phyloP scores from a whole-genome alignment of 2,797 vertebrate genomes.

The Melanotaenia maccullochi region DNA sequence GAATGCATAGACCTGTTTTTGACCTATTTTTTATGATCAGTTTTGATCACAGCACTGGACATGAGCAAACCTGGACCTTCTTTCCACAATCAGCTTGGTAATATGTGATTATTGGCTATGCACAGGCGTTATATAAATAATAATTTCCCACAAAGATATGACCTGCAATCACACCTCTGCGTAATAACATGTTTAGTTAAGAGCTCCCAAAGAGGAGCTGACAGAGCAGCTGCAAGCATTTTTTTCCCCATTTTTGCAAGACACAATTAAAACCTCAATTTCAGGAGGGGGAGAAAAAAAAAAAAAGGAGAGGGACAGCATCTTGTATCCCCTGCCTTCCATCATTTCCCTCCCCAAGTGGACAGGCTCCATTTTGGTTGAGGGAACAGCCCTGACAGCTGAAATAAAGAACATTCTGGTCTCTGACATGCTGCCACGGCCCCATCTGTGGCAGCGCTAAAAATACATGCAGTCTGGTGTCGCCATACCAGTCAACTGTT shows the following conservation, averaged over 20 bases:
- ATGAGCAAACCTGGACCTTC: neutral
- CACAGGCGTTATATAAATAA: slow-evolving; percentile 5
- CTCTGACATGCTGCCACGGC: slow-evolving; percentile 67
- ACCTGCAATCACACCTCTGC: slow-evolving; percentile 28
- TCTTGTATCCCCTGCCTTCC: neutral
- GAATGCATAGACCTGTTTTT: neutral
- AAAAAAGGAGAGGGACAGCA: neutral
- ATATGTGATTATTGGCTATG: slow-evolving; percentile 5
- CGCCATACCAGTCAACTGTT: slow-evolving; percentile 66
- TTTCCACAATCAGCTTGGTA: neutral
- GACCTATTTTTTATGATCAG: neutral
- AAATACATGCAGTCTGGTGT: slow-evolving; percentile 73
- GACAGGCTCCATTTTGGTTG: slow-evolving; percentile 56
- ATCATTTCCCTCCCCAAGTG: slow-evolving; percentile 19
- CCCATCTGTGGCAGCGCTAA: slow-evolving; percentile 74
- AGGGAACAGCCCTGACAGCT: slow-evolving; percentile 60
- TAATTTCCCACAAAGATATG: neutral
- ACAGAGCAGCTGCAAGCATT: slow-evolving; percentile 17
- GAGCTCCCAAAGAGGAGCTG: slow-evolving; percentile 32
- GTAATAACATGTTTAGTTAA: slow-evolving; percentile 34
- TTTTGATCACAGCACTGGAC: neutral
- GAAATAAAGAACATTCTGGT: slow-evolving; percentile 80
- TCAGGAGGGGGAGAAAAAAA: neutral
- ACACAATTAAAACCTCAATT: slow-evolving; percentile 44
- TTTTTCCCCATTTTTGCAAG: slow-evolving; percentile 21